Conservation (phyloP, 2,113 vertebrate species). For the Telmatochromis sp. region DNA sequence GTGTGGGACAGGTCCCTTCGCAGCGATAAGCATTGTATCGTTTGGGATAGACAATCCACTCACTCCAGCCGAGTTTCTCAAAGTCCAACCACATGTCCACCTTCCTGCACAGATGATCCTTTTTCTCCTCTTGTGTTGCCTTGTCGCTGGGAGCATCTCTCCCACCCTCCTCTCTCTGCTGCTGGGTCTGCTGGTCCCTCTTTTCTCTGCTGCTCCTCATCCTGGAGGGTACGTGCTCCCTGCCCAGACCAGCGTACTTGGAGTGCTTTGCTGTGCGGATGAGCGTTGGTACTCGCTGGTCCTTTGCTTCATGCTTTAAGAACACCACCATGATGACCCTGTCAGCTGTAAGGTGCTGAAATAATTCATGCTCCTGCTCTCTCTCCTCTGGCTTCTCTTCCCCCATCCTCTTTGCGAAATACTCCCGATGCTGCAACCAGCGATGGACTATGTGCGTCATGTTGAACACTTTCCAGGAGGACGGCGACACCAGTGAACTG, state of each 20-base stretch:
- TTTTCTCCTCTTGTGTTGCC: background rate
- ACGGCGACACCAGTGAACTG: slow-evolving; percentile 6
- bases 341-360: slow-evolving; percentile 36
- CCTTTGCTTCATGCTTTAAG: slow-evolving; percentile 51
- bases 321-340: slow-evolving; percentile 81
- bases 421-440: slow-evolving; percentile 66
- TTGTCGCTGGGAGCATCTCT: background rate
- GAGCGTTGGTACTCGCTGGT: slow-evolving; percentile 61
- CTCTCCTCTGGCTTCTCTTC: background rate
- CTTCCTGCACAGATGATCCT: slow-evolving; percentile 64
- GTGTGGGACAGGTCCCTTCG: slow-evolving; percentile 76
- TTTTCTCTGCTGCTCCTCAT: slow-evolving; percentile 22
- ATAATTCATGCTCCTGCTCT: background rate
- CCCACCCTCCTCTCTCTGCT: slow-evolving; percentile 31
- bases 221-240: background rate
- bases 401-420: background rate
- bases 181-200: slow-evolving; percentile 35
- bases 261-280: slow-evolving; percentile 77
- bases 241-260: slow-evolving; percentile 71
- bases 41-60: slow-evolving; percentile 83
- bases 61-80: slow-evolving; percentile 77
- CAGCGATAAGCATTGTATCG: slow-evolving; percentile 82
- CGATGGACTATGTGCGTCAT: slow-evolving; percentile 69
- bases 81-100: slow-evolving; percentile 87
- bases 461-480: slow-evolving; percentile 80